Evolutionary conservation across 2,797 vertebrate species (phyloP).

Genomic region (Anolis apletophallus): DNA sequence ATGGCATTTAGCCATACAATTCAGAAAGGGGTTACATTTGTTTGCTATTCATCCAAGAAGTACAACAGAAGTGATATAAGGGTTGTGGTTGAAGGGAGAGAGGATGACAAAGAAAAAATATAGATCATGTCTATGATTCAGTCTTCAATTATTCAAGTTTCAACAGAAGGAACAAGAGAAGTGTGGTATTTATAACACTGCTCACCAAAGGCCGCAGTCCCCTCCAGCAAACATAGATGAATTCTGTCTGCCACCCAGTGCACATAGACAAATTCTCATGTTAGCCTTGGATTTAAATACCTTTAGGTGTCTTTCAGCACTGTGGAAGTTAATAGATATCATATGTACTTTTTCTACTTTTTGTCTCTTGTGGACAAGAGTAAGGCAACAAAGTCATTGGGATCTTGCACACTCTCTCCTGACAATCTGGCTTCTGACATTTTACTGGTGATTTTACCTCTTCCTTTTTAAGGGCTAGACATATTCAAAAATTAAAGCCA

Average conservation of each 20-base stretch:
- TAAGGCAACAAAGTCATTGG: background rate
- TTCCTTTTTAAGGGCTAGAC: background rate
- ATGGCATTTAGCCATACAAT: conserved; percentile 44
- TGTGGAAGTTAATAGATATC: background rate
- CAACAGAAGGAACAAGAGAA: background rate
- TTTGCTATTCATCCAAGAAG: conserved; percentile 56
- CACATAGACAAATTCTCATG: background rate
- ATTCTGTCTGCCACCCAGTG: background rate
- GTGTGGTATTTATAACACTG: conserved; percentile 28
- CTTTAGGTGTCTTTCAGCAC: background rate
- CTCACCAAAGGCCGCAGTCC: background rate
- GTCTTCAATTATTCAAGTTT: conserved; percentile 58
- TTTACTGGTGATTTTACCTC: background rate
- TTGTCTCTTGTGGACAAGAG: background rate
- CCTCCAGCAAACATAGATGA: background rate
- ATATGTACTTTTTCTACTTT: background rate
- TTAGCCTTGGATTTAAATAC: background rate
- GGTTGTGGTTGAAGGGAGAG: conserved; percentile 7
- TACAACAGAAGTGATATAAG: conserved; percentile 1
- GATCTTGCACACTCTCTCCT: background rate
- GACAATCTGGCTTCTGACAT: background rate
- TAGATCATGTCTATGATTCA: conserved; percentile 50
- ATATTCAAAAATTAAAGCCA: background rate
- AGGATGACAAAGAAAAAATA: conserved; percentile 52
- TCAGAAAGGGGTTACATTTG: conserved; percentile 36